These are phyloP conservation scores for Tympanoctomys barrerae DNA, from an alignment of 2,797 vertebrate genomes.

Conservation along the genomic window DNA sequence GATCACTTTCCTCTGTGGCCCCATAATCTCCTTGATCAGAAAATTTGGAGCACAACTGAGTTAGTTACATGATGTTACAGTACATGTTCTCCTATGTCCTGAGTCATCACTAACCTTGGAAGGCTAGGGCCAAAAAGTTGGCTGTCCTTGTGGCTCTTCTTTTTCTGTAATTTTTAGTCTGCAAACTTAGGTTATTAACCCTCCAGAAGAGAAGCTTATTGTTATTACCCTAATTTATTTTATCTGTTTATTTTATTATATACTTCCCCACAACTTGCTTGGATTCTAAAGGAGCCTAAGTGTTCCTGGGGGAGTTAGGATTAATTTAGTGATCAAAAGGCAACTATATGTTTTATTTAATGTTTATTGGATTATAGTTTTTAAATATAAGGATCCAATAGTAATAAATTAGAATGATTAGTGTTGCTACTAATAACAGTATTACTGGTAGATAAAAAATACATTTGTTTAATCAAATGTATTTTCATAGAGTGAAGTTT, in stretches of 20 bases:
- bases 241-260: background rate
- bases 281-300: background rate
- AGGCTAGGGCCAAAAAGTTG: no score
- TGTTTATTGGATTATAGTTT: background rate
- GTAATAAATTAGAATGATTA: background rate
- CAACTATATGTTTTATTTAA: background rate
- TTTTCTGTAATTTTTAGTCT: no score
- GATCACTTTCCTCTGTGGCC: no score
- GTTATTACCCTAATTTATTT: background rate
- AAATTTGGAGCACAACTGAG: no score
- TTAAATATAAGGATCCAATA: background rate
- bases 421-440: background rate
- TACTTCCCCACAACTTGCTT: constrained; percentile 27
- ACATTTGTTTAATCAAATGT: constrained; percentile 16
- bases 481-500: background rate
- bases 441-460: background rate
- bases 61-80: no score
- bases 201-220: no score
- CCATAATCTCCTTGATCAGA: no score
- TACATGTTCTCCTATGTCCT: no score
- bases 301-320: background rate
- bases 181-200: no score
- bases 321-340: constrained; percentile 52
- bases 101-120: no score
- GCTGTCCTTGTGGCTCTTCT: no score